Evolutionary conservation across 2,113 vertebrate genomes (phyloP), one percentile per base, ranked within the genome.

Genomic region (Antechinus flavipes): DNA sequence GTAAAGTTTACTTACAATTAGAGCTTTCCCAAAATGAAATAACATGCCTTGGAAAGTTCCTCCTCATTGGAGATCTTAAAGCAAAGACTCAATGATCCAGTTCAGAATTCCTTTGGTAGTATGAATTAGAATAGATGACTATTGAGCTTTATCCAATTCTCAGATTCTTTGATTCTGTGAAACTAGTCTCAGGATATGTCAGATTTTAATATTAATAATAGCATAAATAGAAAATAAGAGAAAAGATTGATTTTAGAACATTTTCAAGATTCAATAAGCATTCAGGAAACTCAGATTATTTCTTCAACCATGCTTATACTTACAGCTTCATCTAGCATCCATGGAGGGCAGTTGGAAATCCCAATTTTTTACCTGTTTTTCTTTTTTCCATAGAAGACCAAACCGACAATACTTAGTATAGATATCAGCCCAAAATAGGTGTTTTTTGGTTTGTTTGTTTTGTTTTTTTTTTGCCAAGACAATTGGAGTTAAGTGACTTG

Each of bases 141-240:
- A 76, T 16, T n/a, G 35, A 76, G 19, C 68, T n/a, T 76, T 16
- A 42, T 42, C 35, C n/a, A 42, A 42, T 76, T 76, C 35, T 76
- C 16, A 42, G 6, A 76, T 22, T 42, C 68, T 76, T 4, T 5
- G 30, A n/a, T n/a, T n/a, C 61, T 76, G 61, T 54, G 16, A 54
- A 19, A 54, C 19, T 54, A 25, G 92, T 58, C 95, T 95, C 90
- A 94, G 91, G 8, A 93, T 52, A 91, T 42, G 91, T 96, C 95
- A 96, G 95, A 96, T 97, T 97, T 95, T 94, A 98, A 96, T 96
- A 93, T 96, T 84, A 96, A 97, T 94, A 96, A 95, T 94, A 84
- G 35, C 94, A 22, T 96, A 94, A 84, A n/a, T 23, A 2, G 35
- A 52, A 53, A 92, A 89, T 26, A 11, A 76, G 54, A 76, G 54